Conservation (phyloP, 2,113 vertebrate genomes). For the Anolis sagrei region DNA sequence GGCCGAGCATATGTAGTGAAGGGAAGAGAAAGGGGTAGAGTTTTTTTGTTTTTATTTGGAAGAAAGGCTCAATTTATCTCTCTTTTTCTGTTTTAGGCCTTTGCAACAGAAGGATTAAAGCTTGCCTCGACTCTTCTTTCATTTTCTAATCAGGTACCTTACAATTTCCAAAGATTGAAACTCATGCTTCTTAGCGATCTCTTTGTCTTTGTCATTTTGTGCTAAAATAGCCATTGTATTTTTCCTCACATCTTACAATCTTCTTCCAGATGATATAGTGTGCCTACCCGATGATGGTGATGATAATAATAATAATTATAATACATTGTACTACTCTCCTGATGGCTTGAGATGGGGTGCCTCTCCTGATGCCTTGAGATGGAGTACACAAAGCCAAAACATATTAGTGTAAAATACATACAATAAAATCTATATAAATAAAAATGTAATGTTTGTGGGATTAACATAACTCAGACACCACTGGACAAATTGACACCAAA, state of each 20-base stretch:
- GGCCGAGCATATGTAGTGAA: background rate
- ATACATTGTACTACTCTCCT: too few relatives aligned
- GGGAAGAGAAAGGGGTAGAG: too few relatives aligned
- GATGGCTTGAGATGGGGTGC: too few relatives aligned
- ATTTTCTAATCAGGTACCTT: slow-evolving; percentile 89
- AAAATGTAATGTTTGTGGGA: too few relatives aligned
- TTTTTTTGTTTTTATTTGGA: background rate
- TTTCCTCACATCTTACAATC: background rate
- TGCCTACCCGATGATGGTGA: slow-evolving; percentile 28
- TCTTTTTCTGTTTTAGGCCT: slow-evolving; percentile 77
- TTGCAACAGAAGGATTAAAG: slow-evolving; percentile 91
- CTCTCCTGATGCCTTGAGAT: too few relatives aligned
- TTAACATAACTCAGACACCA: too few relatives aligned
- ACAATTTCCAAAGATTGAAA: background rate
- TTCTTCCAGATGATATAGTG: background rate
- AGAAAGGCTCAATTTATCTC: slow-evolving; percentile 14
- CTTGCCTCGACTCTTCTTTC: slow-evolving; percentile 85
- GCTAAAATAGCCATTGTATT: background rate
- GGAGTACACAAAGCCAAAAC: too few relatives aligned
- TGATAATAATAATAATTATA: too few relatives aligned
- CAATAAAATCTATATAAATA: too few relatives aligned
- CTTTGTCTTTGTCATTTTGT: background rate
- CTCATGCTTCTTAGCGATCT: background rate
- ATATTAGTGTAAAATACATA: too few relatives aligned
- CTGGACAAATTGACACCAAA: too few relatives aligned